These are phyloP conservation scores for Pangasianodon gigas DNA, from an alignment of 2,113 vertebrate genomes.

Conservation along the genomic window DNA sequence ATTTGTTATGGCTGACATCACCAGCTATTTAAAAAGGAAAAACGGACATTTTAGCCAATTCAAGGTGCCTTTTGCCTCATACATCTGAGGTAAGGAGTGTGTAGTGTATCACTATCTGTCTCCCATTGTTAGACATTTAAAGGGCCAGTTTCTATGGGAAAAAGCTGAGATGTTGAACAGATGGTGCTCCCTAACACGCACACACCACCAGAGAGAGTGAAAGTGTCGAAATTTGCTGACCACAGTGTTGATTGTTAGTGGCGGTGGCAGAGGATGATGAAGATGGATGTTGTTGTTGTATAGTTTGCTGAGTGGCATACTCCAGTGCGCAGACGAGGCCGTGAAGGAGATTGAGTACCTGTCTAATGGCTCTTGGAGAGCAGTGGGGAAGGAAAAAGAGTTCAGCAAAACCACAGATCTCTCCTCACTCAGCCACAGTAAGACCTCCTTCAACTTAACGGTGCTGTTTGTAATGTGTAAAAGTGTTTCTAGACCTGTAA, in stretches of 20 bases:
- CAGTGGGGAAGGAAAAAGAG: conserved; percentile 75
- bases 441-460: conserved; percentile 45
- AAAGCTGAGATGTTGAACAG: background rate
- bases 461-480: background rate
- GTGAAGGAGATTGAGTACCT: conserved; percentile 81
- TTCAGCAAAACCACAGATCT: conserved; percentile 75
- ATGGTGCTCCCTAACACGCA: background rate
- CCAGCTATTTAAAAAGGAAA: background rate
- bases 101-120: background rate
- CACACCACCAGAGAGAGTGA: background rate
- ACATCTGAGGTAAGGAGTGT: background rate
- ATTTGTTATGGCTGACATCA: conserved; percentile 12
- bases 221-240: conserved; percentile 27
- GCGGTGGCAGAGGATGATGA: conserved; percentile 19
- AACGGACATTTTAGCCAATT: background rate
- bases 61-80: background rate
- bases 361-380: conserved; percentile 82
- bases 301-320: conserved; percentile 83
- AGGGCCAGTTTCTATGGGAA: background rate
- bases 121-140: background rate
- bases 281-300: conserved; percentile 1
- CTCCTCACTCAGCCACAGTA: conserved; percentile 74
- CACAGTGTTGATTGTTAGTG: conserved; percentile 29
- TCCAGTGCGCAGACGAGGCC: conserved; percentile 74
- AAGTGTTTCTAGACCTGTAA: background rate